Evolutionary conservation across 2,113 vertebrate genomes (phyloP), one percentile per base, ranked within the genome.

Genomic region (Melanerpes formicivorus): DNA sequence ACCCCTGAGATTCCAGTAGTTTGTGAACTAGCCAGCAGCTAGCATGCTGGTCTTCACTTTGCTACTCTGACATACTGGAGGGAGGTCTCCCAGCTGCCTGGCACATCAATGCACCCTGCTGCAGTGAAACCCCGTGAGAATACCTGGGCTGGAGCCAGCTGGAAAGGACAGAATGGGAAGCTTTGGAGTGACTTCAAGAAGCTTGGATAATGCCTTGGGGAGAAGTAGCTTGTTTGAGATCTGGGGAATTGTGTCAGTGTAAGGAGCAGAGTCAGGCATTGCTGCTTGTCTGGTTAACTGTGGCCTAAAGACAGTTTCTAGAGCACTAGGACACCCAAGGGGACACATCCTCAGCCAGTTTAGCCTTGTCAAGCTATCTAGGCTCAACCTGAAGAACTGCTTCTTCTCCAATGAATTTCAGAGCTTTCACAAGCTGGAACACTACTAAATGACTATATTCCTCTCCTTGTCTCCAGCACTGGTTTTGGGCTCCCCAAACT

Each of bases 31-130:
- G 10, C 18, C 27, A 80, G 55, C 27, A 65, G 13, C 12, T 5
- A 30, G 11, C 19, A 9, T 3, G 2, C 3, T 7, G n/a, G 23
- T 17, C 34, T 74, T 64, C 50, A 18, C 44, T 50, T 22, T 32
- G 26, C 54, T 14, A 29, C 27, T 55, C 55, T 6, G 17, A 63
- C 30, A 32, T 27, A 9, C 17, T 37, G 37, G n/a, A 82, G 13
- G 15, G 18, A 59, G 46, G 15, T 21, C 17, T 56, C 16, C n/a
- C 32, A 27, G 21, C 8, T 56, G 23, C 23, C 27, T 13, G 44
- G 52, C 13, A 29, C 1, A 0, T 32, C 29, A 32, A 9, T 22
- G 30, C 22, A 40, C 22, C 18, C 12, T 0, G 0, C n/a, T 73
- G 32, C 14, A 4, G 10, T 9, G 22, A 37, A 59, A 14, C 32